These are phyloP conservation scores for Grallaria varia DNA, from an alignment of 2,113 vertebrate genomes.

Conservation along the genomic window DNA sequence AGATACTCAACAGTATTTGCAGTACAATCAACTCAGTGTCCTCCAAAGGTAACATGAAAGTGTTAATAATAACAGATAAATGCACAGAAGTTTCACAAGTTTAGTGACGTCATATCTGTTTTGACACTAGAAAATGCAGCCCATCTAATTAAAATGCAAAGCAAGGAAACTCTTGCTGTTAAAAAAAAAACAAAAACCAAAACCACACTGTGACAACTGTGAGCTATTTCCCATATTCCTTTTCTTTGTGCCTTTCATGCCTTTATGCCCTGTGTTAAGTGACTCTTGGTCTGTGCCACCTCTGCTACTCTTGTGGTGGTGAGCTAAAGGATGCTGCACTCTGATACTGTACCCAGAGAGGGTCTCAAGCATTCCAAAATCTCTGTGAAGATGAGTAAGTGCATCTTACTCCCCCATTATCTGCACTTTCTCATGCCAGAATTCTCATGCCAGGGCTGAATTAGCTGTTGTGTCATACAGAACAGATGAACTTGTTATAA, in stretches of 20 bases:
- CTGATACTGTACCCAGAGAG: not conserved
- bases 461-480: not conserved
- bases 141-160: not conserved
- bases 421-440: not conserved
- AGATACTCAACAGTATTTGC: not conserved
- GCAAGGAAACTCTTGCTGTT: not conserved
- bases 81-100: not conserved
- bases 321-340: not conserved
- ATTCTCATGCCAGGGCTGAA: not conserved
- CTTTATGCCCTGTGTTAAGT: not conserved
- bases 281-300: not conserved
- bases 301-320: not conserved
- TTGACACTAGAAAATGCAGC: not conserved
- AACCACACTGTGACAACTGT: not conserved
- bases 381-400: not conserved
- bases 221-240: not conserved
- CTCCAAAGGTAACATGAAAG: not conserved
- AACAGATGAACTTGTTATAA: not conserved
- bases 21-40: not conserved
- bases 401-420: not conserved
- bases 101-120: not conserved
- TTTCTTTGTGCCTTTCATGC: not conserved
- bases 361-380: not conserved
- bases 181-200: not conserved
- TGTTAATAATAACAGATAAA: not conserved